A percentile compares a stretch with the other conserved stretches of the same genome.
phyloP scores from a whole-genome alignment of 2,797 vertebrate species.

The Delichon dasypus region DNA sequence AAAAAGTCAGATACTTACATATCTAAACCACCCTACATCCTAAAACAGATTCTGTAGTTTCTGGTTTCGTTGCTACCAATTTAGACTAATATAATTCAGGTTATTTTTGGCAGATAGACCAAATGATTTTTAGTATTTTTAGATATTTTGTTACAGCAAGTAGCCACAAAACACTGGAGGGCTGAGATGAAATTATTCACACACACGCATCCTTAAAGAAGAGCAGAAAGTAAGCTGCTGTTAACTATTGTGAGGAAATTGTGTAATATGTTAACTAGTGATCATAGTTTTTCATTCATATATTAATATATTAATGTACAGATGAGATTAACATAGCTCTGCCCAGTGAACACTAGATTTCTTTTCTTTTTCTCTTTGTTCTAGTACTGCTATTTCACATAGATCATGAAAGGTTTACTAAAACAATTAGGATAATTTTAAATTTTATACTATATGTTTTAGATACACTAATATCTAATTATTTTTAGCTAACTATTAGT shows the following conservation, averaged over 20 bases:
- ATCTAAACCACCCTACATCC: neutral
- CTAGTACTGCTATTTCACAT: neutral
- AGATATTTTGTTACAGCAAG: neutral
- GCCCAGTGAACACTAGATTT: neutral
- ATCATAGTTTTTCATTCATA: neutral
- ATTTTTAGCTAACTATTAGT: neutral
- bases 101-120: neutral
- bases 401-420: neutral
- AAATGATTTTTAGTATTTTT: conserved; percentile 6
- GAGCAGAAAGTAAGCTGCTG: neutral
- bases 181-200: neutral
- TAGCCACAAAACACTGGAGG: neutral
- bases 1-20: neutral
- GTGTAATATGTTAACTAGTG: neutral
- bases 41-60: neutral
- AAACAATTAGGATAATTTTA: neutral
- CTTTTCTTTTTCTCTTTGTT: neutral
- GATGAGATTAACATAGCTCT: neutral
- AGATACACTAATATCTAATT: neutral
- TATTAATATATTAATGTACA: neutral
- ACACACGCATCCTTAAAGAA: neutral
- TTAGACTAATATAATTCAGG: neutral
- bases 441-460: accelerated
- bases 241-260: neutral
- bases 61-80: neutral